Evolutionary conservation across 2,888 invertebrate genomes (phyloP), one percentile per base, ranked within the genome.

Genomic region (Heliconius erato): DNA sequence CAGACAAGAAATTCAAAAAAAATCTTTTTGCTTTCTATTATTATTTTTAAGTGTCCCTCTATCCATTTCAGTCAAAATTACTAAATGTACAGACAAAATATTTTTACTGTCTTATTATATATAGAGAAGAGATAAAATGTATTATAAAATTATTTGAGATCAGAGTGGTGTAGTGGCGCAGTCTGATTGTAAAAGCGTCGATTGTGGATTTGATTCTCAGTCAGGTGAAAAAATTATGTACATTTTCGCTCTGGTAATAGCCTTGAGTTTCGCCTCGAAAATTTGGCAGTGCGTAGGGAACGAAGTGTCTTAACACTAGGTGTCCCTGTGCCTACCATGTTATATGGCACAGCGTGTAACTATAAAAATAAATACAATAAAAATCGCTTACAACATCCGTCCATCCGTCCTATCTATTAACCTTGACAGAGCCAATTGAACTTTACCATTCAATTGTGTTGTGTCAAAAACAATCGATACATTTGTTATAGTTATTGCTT

Each of bases 401-500:
- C 54, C 44, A 82, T 79, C 59, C 67, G 80, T 84, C 79, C 74
- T 77, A 81, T 81, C 82, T 78, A 85, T 85, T 85, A 85, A 85
- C 85, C 85, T 85, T 85, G 85, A 79, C 80, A 54, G 65, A 68
- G 82, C 80, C 82, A 84, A 84, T 85, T 85, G 85, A 85, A 82
- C 85, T 84, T 82, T 83, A 44, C 76, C 68, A 77, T 79, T 82
- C 80, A 84, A 84, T 77, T 84, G 72, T 49, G 65, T 44, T 79
- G 79, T 82, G 80, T 82, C 84, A 79, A 81, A 85, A 84, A 85
- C 82, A 84, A 83, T 83, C 79, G 65, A 65, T 74, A 74, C 84
- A 82, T 83, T 79, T 74, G 74, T 84, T 81, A 69, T 79, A 78
- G 77, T 83, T 84, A 81, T 68, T 71, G 68, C 79, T 76, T 76